Base-by-base conservation (phyloP, 2,113 vertebrate species). In the Capreolus pygargus region DNA sequence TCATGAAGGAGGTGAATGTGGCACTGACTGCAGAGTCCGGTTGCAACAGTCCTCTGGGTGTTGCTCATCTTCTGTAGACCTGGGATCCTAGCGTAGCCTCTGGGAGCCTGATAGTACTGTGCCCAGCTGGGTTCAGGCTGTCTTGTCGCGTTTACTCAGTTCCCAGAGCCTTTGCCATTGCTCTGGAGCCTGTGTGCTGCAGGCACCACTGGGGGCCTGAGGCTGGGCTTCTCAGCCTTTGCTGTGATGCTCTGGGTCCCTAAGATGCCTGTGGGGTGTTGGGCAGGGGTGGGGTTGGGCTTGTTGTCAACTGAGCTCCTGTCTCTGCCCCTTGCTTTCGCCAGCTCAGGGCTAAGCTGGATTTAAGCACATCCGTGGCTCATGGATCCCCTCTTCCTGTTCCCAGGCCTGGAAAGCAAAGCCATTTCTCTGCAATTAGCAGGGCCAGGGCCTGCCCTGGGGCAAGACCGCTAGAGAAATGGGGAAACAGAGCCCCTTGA, bases 1-100 rank as follows among this genome's bases (percentile, higher is more conserved):
- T 98, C 97, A 96, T 99, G 47, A 99, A 99, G 97, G 98, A 99
- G 99, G 99, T 99, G 95, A 93, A 57, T 45, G 1, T 47, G 19
- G 67, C 67, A 13, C n/a, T 70, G n/a, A 13, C 21, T 39, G 19
- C 67, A 74, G 67, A 39, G 67, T 11, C 67, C 5, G 0, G n/a
- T 3, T 76, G 70, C 70, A 76, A 0, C 70, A 27, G 12, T 39
- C 23, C 39, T 43, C 39, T 76, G 70, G 70, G 25, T 6, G 3
- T 76, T 12, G 2, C 23, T 43, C 70, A 27, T 76, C 70, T 74
- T 43, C 23, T 76, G 21, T 43, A 76, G 70, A 43, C 36, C 70
- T 7, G 36, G 70, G 70, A 27, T 43, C 70, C 67, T 27, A 25
- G 36, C 11, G 6, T 7, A 43, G 70, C 70, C 36, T 92, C 67